A percentile compares a stretch with the other conserved stretches of the same genome.
Evolutionary conservation across 2,113 vertebrate genomes (phyloP).

Genomic region (Athene noctua): DNA sequence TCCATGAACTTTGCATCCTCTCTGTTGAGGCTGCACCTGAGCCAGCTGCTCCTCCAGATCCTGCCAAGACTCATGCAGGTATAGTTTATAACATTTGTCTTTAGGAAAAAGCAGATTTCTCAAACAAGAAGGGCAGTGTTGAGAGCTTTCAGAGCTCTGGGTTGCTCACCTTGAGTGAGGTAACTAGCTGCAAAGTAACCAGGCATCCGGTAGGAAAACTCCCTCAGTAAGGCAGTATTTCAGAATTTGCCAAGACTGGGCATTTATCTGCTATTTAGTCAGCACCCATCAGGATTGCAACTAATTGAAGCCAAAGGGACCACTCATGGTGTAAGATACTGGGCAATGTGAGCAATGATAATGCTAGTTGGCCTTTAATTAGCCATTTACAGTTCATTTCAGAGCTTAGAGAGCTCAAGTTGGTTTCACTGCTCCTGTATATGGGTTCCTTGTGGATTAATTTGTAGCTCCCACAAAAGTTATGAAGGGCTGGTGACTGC

Average conservation of each 20-base stretch:
- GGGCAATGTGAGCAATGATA: background rate
- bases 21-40: background rate
- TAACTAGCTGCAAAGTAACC: background rate
- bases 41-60: background rate
- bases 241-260: background rate
- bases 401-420: background rate
- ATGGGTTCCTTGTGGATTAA: background rate
- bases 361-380: conserved; percentile 15
- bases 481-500: background rate
- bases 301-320: conserved; percentile 56
- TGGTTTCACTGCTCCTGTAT: background rate
- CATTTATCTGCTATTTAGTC: background rate
- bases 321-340: background rate
- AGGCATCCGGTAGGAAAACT: background rate
- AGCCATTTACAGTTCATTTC: background rate
- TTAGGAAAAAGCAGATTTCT: background rate
- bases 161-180: background rate
- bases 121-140: background rate
- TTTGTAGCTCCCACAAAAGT: background rate
- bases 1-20: background rate
- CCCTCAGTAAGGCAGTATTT: background rate
- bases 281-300: background rate
- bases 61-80: rapidly evolving
- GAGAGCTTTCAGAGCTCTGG: background rate
- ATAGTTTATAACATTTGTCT: background rate